Evolutionary conservation across 1,140 invertebrate species (phyloP).

Genomic region (Lerema accius): DNA sequence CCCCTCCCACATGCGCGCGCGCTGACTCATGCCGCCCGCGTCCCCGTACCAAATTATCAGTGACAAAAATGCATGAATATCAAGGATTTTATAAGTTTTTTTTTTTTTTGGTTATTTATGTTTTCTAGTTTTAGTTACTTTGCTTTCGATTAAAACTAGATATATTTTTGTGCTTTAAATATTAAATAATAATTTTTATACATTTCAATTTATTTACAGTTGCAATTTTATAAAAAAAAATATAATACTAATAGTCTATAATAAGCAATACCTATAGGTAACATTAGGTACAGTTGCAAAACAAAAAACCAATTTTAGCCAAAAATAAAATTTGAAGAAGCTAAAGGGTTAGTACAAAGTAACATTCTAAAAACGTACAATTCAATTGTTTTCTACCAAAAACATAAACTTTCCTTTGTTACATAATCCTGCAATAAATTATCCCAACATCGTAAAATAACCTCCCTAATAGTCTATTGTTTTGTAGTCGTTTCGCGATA

Average conservation of each 20-base stretch:
- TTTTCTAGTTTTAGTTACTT: too few relatives aligned
- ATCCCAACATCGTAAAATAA: constrained; percentile 13
- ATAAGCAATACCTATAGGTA: too few relatives aligned
- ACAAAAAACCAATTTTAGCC: too few relatives aligned
- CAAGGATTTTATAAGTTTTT: neutral
- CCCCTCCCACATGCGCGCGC: constrained; percentile 65
- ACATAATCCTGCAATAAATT: constrained; percentile 24
- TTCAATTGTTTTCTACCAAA: constrained; percentile 3
- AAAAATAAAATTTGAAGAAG: too few relatives aligned
- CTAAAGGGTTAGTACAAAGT: neutral
- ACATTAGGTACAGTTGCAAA: too few relatives aligned
- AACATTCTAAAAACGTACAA: too few relatives aligned
- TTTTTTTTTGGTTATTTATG: neutral
- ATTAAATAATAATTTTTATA: too few relatives aligned
- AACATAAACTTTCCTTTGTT: constrained; percentile 26
- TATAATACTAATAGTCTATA: too few relatives aligned
- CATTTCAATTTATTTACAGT: too few relatives aligned
- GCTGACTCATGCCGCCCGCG: constrained; percentile 45
- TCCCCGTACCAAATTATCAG: constrained; percentile 28
- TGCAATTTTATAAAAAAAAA: too few relatives aligned
- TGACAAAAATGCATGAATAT: constrained; percentile 22
- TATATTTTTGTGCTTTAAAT: too few relatives aligned
- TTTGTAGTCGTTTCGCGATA: constrained; percentile 26
- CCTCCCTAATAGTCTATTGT: constrained; percentile 35
- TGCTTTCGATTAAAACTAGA: too few relatives aligned